A percentile compares a stretch with the other conserved stretches of the same genome.
Evolutionary conservation across 2,888 invertebrate species (phyloP).

Genomic region (Caenorhabditis macrosperma): DNA sequence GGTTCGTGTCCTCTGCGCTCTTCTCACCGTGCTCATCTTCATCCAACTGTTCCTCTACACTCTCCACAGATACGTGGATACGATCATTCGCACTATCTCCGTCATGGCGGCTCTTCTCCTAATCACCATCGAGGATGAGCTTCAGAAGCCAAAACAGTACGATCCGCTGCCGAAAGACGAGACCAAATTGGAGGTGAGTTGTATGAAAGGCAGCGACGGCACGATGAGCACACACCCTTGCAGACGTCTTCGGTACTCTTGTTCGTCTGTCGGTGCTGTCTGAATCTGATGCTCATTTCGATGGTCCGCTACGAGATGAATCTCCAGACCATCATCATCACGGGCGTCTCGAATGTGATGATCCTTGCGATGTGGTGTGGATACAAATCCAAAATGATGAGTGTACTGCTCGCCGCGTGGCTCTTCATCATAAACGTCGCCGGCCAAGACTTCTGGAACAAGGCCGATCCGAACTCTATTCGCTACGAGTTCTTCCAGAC

Average conservation of each 20-base stretch:
- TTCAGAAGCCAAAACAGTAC: slow-evolving; percentile 66
- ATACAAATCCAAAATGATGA: slow-evolving; percentile 97
- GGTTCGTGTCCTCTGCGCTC: slow-evolving; percentile 88
- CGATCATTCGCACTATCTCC: slow-evolving; percentile 88
- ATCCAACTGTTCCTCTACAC: slow-evolving; percentile 87
- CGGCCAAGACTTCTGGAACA: slow-evolving; percentile 89
- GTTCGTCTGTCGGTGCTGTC: slow-evolving; percentile 92
- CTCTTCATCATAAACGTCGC: slow-evolving; percentile 91
- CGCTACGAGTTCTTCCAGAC: slow-evolving; percentile 98
- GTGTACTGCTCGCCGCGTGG: slow-evolving; percentile 92
- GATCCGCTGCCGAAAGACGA: slow-evolving; percentile 86
- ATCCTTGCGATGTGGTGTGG: slow-evolving; percentile 88
- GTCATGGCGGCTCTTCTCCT: slow-evolving; percentile 94
- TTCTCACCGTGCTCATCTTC: slow-evolving; percentile 94
- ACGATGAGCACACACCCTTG: background rate
- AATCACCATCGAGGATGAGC: slow-evolving; percentile 89
- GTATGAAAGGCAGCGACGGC: background rate
- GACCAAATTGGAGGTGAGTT: slow-evolving; percentile 83
- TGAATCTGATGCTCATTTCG: slow-evolving; percentile 99
- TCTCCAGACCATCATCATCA: slow-evolving; percentile 85
- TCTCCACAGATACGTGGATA: slow-evolving; percentile 83
- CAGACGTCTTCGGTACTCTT: slow-evolving; percentile 95
- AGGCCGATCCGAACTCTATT: slow-evolving; percentile 94
- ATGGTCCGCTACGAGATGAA: slow-evolving; percentile 93
- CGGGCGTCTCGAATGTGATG: slow-evolving; percentile 54